phyloP scores from a whole-genome alignment of 2,797 vertebrate species.

The Lepilemur septentrionalis region DNA sequence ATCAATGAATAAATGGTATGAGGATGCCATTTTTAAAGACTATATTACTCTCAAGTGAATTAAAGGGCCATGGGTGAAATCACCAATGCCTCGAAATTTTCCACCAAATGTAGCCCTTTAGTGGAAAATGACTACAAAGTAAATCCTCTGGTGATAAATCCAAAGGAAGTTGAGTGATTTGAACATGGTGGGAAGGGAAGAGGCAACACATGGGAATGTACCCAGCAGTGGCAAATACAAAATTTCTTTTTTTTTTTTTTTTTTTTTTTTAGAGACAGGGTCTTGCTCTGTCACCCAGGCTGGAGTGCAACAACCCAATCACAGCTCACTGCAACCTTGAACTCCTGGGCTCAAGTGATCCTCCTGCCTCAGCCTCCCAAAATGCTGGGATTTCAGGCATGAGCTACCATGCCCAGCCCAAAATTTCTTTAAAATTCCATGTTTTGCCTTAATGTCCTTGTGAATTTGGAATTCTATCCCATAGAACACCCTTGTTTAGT shows the following conservation, averaged over 20 bases:
- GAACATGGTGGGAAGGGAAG: fast-evolving
- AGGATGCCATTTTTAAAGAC: not conserved
- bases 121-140: not conserved
- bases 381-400: not conserved
- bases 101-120: not conserved
- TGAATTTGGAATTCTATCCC: not conserved
- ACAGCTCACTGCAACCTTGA: not conserved
- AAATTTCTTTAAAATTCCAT: not conserved
- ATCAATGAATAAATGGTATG: not conserved
- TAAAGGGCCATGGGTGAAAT: not conserved
- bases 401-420: not conserved
- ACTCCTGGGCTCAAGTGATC: not conserved
- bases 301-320: not conserved
- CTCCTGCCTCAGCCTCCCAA: no score
- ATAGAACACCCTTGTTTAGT: not conserved
- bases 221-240: not conserved
- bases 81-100: not conserved
- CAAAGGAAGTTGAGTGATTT: not conserved
- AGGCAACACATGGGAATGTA: not conserved
- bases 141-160: not conserved
- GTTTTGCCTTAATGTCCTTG: not conserved
- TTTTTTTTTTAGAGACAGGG: not conserved
- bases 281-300: not conserved
- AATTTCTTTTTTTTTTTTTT: not conserved
- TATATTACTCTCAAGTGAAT: not conserved